These are phyloP conservation scores for Pyrgus malvae DNA, from an alignment of 2,888 invertebrate species.

Conservation along the genomic window DNA sequence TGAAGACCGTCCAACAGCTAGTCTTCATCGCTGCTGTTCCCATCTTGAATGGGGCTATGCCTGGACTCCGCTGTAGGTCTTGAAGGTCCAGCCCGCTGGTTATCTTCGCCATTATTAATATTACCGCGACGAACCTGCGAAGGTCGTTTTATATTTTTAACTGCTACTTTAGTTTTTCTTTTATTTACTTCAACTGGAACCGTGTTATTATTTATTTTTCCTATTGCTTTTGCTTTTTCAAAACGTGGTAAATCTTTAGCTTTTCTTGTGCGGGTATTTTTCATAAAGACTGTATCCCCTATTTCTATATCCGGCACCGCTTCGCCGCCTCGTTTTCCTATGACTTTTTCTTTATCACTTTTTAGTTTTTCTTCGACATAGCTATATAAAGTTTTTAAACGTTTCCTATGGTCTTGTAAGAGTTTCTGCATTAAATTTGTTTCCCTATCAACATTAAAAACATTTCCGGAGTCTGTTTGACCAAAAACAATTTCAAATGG, in stretches of 20 bases:
- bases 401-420: background rate
- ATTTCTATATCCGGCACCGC: too few species aligned
- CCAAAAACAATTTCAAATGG: background rate
- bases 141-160: conserved; percentile 9
- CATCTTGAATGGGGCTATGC: background rate
- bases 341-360: too few species aligned
- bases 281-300: conserved; percentile 29
- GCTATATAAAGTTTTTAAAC: too few species aligned
- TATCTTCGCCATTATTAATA: background rate
- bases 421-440: too few species aligned
- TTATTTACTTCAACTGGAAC: conserved; percentile 26
- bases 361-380: too few species aligned
- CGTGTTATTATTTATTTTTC: conserved; percentile 29
- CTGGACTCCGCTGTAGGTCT: conserved; percentile 3
- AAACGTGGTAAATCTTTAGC: conserved; percentile 35
- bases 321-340: too few species aligned
- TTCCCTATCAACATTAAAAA: too few species aligned
- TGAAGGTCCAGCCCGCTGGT: conserved; percentile 1
- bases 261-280: conserved; percentile 33
- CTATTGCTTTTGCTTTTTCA: conserved; percentile 34
- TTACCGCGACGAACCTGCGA: background rate
- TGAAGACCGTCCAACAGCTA: conserved; percentile 29
- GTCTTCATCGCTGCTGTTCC: conserved; percentile 29
- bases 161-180: conserved; percentile 13
- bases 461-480: background rate